Base-by-base conservation (phyloP, 2,888 invertebrate species). In the Drosophila paranaensis region DNA sequence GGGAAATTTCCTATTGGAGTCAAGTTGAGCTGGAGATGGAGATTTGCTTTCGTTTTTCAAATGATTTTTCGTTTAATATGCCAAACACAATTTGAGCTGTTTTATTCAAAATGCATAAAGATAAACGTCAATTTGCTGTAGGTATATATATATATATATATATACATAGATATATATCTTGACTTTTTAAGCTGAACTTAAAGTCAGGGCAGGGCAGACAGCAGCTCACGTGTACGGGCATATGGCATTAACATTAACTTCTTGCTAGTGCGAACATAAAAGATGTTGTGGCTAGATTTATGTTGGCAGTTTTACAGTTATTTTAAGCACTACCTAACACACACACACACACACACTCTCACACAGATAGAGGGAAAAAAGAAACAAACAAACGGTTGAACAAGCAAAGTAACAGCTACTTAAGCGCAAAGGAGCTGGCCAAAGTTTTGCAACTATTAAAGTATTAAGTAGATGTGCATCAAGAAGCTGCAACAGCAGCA, bases 361-460 rank as follows among this genome's bases (percentile, higher is more conserved):
- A 35, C 16, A 48, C 25, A 57, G 33, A 64, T 39, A 61, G 43
- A 71, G n/a, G 0, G 40, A 53, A 33, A 20, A 33, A 35, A 56
- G 33, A 56, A 60, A 69, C 37, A 60, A 58, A 70, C 56, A 27
- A 50, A 65, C 43, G 45, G 77, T 79, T 77, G 53, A 74, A 73
- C 64, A 79, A 71, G 72, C 55, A 71, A 71, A 78, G 71, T 61
- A 79, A 79, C 79, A 79, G 84, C 89, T 89, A 90, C 90, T 90
- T 90, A 90, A 83, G 81, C 68, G 64, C 68, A 76, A 54, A 54
- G 54, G 54, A 54, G 72, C 70, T 66, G 71, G 66, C 57, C 74
- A 84, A 90, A 90, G 79, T 90, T 91, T 90, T 82, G 83, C 84
- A 91, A 90, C 91, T 91, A 91, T 91, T 91, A 90, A 91, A 90